phyloP scores from a whole-genome alignment of 2,888 invertebrate genomes.

The Corbicula japonica region DNA sequence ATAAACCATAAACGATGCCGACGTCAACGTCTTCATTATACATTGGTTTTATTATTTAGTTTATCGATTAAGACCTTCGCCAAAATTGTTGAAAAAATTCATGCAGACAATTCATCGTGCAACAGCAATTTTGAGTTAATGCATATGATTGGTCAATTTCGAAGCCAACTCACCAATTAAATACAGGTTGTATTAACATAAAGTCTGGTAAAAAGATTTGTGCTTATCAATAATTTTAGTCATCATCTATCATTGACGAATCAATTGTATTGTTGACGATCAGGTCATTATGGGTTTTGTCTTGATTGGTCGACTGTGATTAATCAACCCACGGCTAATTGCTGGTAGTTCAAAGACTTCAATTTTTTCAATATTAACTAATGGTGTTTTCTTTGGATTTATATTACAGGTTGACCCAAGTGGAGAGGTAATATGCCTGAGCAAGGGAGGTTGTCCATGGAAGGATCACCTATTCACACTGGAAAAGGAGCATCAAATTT shows the following conservation, averaged over 20 bases:
- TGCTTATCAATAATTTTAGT: background rate
- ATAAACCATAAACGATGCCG: no score
- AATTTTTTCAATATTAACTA: background rate
- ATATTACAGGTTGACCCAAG: conserved; percentile 89
- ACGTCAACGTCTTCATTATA: no score
- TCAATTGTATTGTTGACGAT: background rate
- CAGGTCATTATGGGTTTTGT: background rate
- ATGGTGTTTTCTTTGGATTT: background rate
- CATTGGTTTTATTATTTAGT: no score
- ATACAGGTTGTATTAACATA: no score
- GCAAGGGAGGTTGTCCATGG: conserved; percentile 93
- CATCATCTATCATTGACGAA: background rate
- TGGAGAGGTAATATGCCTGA: conserved; percentile 93
- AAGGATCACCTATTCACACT: conserved; percentile 94
- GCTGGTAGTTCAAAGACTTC: background rate
- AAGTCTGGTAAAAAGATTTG: no score
- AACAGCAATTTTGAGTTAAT: no score
- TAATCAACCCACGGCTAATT: no score
- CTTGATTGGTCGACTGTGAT: background rate
- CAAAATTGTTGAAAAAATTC: no score
- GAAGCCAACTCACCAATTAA: no score
- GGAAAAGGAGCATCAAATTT: conserved; percentile 90
- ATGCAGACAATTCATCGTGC: no score
- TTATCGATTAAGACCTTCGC: no score
- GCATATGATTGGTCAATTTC: no score